Evolutionary conservation across 2,113 vertebrate species (phyloP), one percentile per base, ranked within the genome.

Genomic region (Hemibagrus wyckioides): DNA sequence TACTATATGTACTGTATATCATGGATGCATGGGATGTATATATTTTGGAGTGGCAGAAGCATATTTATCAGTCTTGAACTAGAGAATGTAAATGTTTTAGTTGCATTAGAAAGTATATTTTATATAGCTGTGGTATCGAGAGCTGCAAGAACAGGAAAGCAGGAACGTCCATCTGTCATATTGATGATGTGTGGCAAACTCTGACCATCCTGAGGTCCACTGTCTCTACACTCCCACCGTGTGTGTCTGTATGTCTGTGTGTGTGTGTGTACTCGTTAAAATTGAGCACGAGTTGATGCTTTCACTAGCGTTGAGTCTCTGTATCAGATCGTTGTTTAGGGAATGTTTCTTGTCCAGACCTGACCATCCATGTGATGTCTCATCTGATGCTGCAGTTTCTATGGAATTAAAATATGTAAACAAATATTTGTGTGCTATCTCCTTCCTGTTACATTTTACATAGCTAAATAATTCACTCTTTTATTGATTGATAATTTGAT

Each of bases 21-120:
- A 15, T 50, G 65, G 65, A 67, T 76, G 23, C 36, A 75, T 95
- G 94, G 92, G 94, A 94, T 96, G 95, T 97, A 95, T 93, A 96
- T 92, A 93, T 91, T 93, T 96, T 96, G 92, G 88, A 86, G 87
- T 95, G 94, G 95, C 93, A 94, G 95, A 95, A 79, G 92, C 92
- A 93, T 97, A 96, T 97, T 96, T 96, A 97, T 97, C 93, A 92
- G 65, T 95, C 92, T 92, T 89, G 92, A 96, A 96, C 90, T 91
- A 93, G 92, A 92, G 94, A 96, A 94, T 96, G 94, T 95, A 50
- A 96, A 94, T 94, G 95, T 93, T 94, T 94, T 93, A 95, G 96
- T 88, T 95, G 92, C 96, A 95, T 95, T 82, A 75, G 56, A 81
- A 65, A 86, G 48, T 87, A 86, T 81, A 85, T 89, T 89, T 88